Base-by-base conservation (phyloP, 2,113 vertebrate genomes). In the Phaethornis superciliosus region DNA sequence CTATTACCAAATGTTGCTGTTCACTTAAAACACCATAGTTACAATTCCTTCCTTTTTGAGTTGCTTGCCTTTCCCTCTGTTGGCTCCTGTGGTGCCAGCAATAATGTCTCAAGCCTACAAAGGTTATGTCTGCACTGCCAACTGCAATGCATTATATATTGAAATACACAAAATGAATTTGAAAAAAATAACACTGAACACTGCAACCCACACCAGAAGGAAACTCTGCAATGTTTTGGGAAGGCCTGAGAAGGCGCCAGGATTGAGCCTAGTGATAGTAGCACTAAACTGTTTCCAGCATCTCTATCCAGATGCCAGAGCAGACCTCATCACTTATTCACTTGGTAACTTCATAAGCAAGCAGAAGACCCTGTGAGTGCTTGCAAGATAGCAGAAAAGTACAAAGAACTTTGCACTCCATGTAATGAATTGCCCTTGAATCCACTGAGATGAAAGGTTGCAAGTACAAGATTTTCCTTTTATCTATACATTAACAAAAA, bases 381-480 rank as follows among this genome's bases (percentile, higher is more conserved):
- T 96, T 94, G 90, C 92, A 90, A 96, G 92, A 70, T 6, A 95
- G 95, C 88, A 95, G 72, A 93, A 96, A 96, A 96, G 76, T 92
- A 96, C 94, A 92, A 95, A 96, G 83, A 92, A 88, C 44, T 86
- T 83, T 69, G 60, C 52, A 84, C 76, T 88, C 72, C 40, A 21
- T 52, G 68, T 83, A 93, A 75, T 78, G 96, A 96, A 95, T 92
- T 81, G 88, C 72, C 88, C 83, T 81, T 92, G 72, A 80, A 88
- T 88, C 88, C 76, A 78, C 82, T 68, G 80, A 96, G 92, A 95
- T 96, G 94, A 96, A 96, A 96, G 92, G 72, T 68, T 95, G n/a
- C 72, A 88, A 95, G 95, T 88, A 96, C 88, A 95, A 94, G 90
- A 90, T 84, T 93, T 96, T 88, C 76, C 95, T 96, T 96, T 96